A percentile compares a stretch with the other conserved stretches of the same genome.
These are phyloP conservation scores for Alentia gelatinosa DNA, from an alignment of 2,888 invertebrate genomes.

Conservation along the genomic window DNA sequence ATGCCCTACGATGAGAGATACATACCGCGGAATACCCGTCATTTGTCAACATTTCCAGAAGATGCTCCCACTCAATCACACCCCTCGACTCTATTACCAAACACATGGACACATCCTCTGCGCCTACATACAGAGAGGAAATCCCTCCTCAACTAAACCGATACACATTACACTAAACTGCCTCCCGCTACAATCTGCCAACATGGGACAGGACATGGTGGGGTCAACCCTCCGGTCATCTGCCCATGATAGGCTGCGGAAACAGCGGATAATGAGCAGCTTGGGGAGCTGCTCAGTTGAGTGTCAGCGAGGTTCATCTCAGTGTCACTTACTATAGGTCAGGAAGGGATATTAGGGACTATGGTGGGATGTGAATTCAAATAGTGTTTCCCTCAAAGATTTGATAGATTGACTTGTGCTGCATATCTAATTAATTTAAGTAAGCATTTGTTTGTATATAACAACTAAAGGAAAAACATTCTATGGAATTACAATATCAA, in stretches of 20 bases:
- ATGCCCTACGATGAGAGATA: not conserved
- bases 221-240: not conserved
- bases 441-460: no score
- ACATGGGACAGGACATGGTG: not conserved
- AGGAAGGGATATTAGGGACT: no score
- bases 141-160: not conserved
- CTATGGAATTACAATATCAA: no score
- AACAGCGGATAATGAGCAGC: not conserved
- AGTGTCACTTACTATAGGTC: not conserved
- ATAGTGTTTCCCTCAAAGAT: no score
- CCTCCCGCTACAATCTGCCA: not conserved
- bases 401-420: no score
- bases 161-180: not conserved
- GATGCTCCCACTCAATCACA: not conserved
- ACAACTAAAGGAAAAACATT: no score
- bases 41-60: not conserved
- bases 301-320: not conserved
- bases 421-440: no score
- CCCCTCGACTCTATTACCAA: not conserved
- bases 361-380: no score
- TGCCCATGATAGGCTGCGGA: not conserved
- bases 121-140: not conserved
- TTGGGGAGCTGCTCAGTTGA: not conserved
- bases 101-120: not conserved
- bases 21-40: not conserved